phyloP scores from a whole-genome alignment of 2,797 vertebrate species.

The Chelon auratus region DNA sequence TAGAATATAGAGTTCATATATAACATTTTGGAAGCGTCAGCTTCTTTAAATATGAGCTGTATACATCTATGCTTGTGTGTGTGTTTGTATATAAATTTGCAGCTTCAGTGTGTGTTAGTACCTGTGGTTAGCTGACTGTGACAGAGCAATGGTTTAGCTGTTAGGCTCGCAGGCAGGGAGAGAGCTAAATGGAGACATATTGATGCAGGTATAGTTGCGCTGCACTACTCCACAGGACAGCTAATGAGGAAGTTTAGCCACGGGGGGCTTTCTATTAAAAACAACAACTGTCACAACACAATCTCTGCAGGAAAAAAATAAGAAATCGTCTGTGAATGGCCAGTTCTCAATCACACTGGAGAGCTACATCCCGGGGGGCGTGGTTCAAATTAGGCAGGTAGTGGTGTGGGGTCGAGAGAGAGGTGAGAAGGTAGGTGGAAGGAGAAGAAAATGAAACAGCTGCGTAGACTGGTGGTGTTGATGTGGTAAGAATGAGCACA shows the following conservation, averaged over 20 bases:
- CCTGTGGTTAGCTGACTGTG: slow-evolving; percentile 41
- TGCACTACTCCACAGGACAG: slow-evolving; percentile 50
- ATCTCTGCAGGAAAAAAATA: slow-evolving; percentile 30
- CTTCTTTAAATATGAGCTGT: slow-evolving; percentile 4
- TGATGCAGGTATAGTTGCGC: slow-evolving; percentile 52
- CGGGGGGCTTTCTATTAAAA: slow-evolving; percentile 73
- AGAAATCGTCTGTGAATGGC: slow-evolving; percentile 31
- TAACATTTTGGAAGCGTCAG: slow-evolving; percentile 11
- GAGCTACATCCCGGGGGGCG: slow-evolving; percentile 58
- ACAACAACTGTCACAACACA: slow-evolving; percentile 70
- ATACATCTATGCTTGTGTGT: slow-evolving; percentile 10
- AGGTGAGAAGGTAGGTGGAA: background rate
- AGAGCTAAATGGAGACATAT: slow-evolving; percentile 69
- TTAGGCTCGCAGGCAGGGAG: slow-evolving; percentile 32
- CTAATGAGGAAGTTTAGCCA: slow-evolving; percentile 75
- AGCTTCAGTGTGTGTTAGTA: slow-evolving; percentile 15
- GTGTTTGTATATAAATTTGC: slow-evolving; percentile 23
- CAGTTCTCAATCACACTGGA: slow-evolving; percentile 64
- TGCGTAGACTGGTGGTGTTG: slow-evolving; percentile 4
- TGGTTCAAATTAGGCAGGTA: slow-evolving; percentile 45
- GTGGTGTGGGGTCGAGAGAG: background rate
- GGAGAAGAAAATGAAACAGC: slow-evolving; percentile 14
- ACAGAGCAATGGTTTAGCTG: slow-evolving; percentile 33
- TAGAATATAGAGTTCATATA: slow-evolving; percentile 29
- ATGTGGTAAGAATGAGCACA: background rate